Evolutionary conservation across 2,888 invertebrate genomes (phyloP), one percentile per base, ranked within the genome.

Genomic region (Apodemia mormo): DNA sequence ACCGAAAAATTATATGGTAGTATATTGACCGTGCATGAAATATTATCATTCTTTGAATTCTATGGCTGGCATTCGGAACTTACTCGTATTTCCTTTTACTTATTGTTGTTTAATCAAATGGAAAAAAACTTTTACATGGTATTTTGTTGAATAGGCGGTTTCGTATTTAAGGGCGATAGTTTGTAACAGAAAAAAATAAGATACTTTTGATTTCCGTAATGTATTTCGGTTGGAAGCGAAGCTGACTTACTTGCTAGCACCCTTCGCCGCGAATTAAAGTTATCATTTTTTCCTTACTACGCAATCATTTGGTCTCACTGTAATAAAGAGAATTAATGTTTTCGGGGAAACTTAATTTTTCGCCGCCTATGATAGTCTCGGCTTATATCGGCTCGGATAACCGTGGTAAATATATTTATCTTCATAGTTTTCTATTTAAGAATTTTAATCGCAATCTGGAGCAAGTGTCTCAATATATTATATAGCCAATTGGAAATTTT

Each of bases 21-120:
- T 66, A 65, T 68, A 65, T 65, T 52, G 65, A 65, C 68, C 65
- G 64, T 40, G 65, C 61, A 68, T 68, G 68, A 68, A 65, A 65
- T 65, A 68, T 54, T 52, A 65, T 52, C 68, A 45, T 33, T 52
- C 80, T 76, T 5, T 49, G 14, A 14, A 49, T 49, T 80, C 82
- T 80, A 68, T 73, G 61, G 73, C 76, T 75, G 75, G 76, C 75
- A 74, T 76, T 61, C 33, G 4, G 30, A 61, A 54, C 54, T 37
- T 8, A 14, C 49, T 49, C 49, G 14, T 14, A 68, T 52, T 30
- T 68, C 65, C 54, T 52, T 29, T 65, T 37, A 76, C 76, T 79
- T 80, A 81, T 82, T 82, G 81, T 79, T 79, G 80, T 81, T 82
- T 80, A 79, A 76, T 79, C 77, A 77, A 75, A 76, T 79, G 78